Conservation (phyloP, 2,888 invertebrate genomes). For the Gandaritis pyraliata region DNA sequence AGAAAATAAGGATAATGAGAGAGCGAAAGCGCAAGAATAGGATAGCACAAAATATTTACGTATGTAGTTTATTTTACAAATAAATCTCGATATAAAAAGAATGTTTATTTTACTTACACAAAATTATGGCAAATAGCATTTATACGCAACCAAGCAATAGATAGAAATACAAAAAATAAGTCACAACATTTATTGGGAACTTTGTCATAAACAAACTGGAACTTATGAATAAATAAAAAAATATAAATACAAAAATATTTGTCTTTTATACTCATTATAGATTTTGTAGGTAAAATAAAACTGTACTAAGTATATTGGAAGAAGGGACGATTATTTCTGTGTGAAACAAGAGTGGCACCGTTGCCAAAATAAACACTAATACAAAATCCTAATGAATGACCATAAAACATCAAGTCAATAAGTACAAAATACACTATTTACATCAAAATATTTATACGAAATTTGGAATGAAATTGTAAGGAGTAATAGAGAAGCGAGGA, state of each 20-base stretch:
- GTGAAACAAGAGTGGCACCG: constrained; percentile 31
- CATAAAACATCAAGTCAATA: constrained; percentile 58
- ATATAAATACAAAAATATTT: constrained; percentile 75
- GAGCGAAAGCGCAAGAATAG: constrained; percentile 61
- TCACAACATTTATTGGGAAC: constrained; percentile 75
- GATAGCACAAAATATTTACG: constrained; percentile 41
- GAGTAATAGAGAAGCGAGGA: constrained; percentile 42
- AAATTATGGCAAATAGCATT: constrained; percentile 15
- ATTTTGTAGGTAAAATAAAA: constrained; percentile 35
- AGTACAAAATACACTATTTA: constrained; percentile 77
- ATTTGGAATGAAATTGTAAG: constrained; percentile 63
- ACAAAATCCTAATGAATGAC: constrained; percentile 41
- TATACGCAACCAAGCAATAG: constrained; percentile 5
- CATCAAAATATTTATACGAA: constrained; percentile 60
- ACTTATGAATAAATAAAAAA: constrained; percentile 65
- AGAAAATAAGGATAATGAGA: constrained; percentile 63
- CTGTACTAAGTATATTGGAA: constrained; percentile 39
- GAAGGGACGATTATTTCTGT: constrained; percentile 42
- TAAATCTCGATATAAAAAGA: constrained; percentile 54
- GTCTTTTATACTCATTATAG: constrained; percentile 61
- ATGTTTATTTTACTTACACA: constrained; percentile 21
- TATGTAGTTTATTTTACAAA: constrained; percentile 59
- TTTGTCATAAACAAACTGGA: constrained; percentile 59
- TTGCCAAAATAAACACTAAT: constrained; percentile 32
- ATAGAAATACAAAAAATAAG: constrained; percentile 58